Evolutionary conservation across 2,888 invertebrate genomes (phyloP), one percentile per base, ranked within the genome.

Genomic region (Archaeoteleia sp.): DNA sequence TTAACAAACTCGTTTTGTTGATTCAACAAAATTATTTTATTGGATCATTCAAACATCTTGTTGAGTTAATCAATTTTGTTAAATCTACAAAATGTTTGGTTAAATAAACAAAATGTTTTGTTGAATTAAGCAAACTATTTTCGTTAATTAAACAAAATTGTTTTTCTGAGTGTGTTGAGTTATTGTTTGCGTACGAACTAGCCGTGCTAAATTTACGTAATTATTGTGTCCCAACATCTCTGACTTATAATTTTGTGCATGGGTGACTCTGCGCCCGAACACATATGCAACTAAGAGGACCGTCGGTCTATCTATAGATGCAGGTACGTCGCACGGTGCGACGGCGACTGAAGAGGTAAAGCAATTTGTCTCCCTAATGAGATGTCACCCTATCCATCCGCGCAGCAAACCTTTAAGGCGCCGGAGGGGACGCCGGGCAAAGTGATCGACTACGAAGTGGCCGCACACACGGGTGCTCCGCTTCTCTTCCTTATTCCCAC

Each of bases 311-410:
- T 75, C 73, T 75, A 74, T 74, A 72, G 76, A 45, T 14, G 46
- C 65, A 69, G 67, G 67, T 68, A 45, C 53, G 53, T 46, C 14
- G 57, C 53, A 46, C 34, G 67, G 66, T 32, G 35, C 70, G 61
- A 65, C 61, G 67, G 61, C 67, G 74, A 72, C 69, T 74, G 68
- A 73, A 80, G 81, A 82, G 82, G 80, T 80, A 77, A 81, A 82
- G 83, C 84, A 83, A 84, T 85, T 84, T 84, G 84, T 84, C 83
- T 84, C 83, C 73, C 82, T 85, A 84, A 85, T 85, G 84, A 84
- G 84, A 83, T 84, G 84, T 85, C 84, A 85, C 80, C 81, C 83
- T 77, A 78, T 78, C 76, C 79, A 75, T 75, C 73, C 73, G 73
- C 72, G 72, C 66, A 72, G 73, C 70, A 71, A 2, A 62, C 66